A percentile compares a stretch with the other conserved stretches of the same genome.
Evolutionary conservation across 2,113 vertebrate genomes (phyloP).

Genomic region (Erythrocercus mccallii): DNA sequence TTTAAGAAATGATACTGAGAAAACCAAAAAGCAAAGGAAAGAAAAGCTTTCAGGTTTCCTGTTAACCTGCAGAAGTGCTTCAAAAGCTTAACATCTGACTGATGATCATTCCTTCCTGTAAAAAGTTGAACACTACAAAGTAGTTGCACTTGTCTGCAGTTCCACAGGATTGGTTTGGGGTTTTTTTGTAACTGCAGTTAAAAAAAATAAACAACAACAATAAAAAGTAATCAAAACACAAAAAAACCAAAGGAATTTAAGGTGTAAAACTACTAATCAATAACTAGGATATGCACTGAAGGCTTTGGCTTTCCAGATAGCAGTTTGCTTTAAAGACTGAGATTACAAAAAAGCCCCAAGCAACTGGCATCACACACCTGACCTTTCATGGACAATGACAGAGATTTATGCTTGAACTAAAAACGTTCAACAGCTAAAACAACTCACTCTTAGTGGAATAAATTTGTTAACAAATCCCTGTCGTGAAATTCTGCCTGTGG

Average conservation of each 20-base stretch:
- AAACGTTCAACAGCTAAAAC: neutral
- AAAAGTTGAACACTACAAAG: neutral
- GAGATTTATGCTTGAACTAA: neutral
- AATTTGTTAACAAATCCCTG: neutral
- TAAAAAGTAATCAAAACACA: neutral
- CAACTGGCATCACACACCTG: neutral
- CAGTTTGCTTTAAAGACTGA: neutral
- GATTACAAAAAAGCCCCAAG: neutral
- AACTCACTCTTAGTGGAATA: neutral
- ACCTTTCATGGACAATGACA: neutral
- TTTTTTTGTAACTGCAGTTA: neutral
- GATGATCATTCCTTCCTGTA: neutral
- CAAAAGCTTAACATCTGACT: neutral
- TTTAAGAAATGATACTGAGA: neutral
- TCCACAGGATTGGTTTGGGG: neutral
- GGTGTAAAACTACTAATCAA: neutral
- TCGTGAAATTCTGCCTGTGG: neutral
- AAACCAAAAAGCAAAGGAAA: neutral
- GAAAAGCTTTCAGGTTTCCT: neutral
- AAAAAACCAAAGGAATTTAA: neutral
- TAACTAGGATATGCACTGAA: neutral
- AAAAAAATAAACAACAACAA: neutral
- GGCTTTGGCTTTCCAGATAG: neutral
- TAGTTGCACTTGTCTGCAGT: neutral
- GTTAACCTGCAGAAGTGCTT: neutral